Evolutionary conservation across 1,140 invertebrate species (phyloP).

Genomic region (Elysia chlorotica): DNA sequence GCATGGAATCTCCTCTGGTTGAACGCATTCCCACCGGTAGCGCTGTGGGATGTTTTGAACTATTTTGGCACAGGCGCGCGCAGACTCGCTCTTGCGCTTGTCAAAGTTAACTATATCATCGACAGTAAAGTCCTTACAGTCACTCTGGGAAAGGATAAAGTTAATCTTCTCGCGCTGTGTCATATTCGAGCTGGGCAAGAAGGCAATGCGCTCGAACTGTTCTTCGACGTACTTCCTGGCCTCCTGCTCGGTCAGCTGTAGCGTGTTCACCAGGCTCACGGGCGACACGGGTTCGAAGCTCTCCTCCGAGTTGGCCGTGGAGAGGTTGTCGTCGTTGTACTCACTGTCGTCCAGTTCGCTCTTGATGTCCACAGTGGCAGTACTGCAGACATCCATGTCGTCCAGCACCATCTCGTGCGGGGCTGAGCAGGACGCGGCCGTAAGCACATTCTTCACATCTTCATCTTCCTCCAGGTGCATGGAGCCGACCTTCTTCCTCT

Average conservation of each 20-base stretch:
- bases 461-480: conserved; percentile 9
- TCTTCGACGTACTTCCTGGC: conserved; percentile 13
- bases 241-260: neutral
- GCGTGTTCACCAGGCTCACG: neutral
- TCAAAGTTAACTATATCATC: conserved; percentile 16
- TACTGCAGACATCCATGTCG: neutral
- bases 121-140: conserved; percentile 6
- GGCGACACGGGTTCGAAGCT: too few relatives aligned
- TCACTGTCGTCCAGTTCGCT: neutral
- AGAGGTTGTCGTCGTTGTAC: neutral
- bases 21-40: conserved; percentile 18
- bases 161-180: conserved; percentile 11
- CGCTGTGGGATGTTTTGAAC: conserved; percentile 19
- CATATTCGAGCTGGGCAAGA: neutral
- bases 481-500: neutral
- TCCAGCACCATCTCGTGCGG: neutral
- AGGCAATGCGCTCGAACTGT: conserved; percentile 3
- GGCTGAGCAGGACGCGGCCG: neutral
- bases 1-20: conserved; percentile 13
- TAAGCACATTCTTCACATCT: neutral
- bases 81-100: neutral
- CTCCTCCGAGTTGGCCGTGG: neutral
- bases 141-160: conserved; percentile 9
- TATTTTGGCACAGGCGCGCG: conserved; percentile 13
- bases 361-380: neutral